Conservation (phyloP, 2,113 vertebrate species). For the Bujurquina vittata region DNA sequence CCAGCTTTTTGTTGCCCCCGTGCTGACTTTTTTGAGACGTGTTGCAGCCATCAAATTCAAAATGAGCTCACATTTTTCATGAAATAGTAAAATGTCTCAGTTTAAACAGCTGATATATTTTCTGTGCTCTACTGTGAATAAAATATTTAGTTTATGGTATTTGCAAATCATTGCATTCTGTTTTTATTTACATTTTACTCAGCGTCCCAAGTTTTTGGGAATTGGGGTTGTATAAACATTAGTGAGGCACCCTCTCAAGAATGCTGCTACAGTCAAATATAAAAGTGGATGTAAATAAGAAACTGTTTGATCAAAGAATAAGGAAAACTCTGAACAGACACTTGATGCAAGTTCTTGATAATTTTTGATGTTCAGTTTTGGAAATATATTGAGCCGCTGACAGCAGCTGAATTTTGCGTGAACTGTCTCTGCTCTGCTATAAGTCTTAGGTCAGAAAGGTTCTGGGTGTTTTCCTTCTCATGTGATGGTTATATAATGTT, state of each 20-base stretch:
- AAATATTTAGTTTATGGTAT: background rate
- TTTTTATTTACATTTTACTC: too few species aligned
- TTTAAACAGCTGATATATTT: background rate
- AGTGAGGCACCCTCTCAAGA: background rate
- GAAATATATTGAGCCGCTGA: background rate
- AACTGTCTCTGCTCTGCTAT: conserved; percentile 10
- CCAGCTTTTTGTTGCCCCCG: background rate
- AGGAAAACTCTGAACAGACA: background rate
- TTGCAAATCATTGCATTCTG: background rate
- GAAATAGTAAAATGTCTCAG: background rate
- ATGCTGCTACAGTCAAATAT: background rate
- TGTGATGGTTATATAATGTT: conserved; percentile 47
- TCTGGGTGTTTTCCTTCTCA: conserved; percentile 16
- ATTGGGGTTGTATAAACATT: background rate
- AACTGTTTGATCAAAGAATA: background rate
- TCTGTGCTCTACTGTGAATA: background rate
- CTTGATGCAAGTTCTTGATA: background rate
- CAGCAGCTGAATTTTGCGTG: background rate
- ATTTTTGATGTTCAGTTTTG: background rate
- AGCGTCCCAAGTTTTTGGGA: background rate
- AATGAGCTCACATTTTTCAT: background rate
- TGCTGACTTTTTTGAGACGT: background rate
- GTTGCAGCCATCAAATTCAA: background rate
- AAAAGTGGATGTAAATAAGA: background rate
- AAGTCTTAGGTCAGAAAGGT: conserved; percentile 29